Base-by-base conservation (phyloP, 2,888 invertebrate species). In the Nycteola revayana region DNA sequence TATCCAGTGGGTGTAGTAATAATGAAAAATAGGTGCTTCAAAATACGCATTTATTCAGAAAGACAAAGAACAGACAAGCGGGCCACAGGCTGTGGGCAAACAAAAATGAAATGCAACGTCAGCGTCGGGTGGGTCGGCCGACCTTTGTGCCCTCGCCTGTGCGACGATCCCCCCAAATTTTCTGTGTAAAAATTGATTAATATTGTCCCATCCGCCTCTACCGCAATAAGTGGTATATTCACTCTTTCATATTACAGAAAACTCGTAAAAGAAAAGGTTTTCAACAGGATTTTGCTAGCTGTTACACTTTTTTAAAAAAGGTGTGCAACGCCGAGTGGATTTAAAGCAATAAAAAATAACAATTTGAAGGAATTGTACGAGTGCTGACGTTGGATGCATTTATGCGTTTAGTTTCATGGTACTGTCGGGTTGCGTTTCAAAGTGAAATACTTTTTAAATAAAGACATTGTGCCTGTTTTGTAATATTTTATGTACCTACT, bases 61-160 rank as follows among this genome's bases (percentile, higher is more conserved):
- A 81, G 80, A 82, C 78, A 75, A 82, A 80, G 77, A 73, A 62
- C 60, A 70, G 69, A 68, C 62, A 58, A 68, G 64, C 67, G 68
- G 50, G 57, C 63, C 68, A 66, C 68, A 71, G 74, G 68, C 69
- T 75, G 71, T 60, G 71, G 70, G 66, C 71, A 74, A 73, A 78
- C 74, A 79, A 78, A 81, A 83, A 81, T 80, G 70, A 80, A 83
- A 80, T 80, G 80, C 83, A 78, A 66, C 72, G 81, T 83, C 80
- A 81, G 75, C 78, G 63, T 57, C 54, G 72, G 65, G 63, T 63
- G 69, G 51, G 60, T 49, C 58, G 64, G 59, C 54, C 70, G 69
- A 77, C 76, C 78, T 81, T 80, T 81, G 74, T 80, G 66, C 66
- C 67, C 60, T 57, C 63, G 54, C 57, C 53, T 39, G 61, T 60